Evolutionary conservation across 2,888 invertebrate genomes (phyloP), one percentile per base, ranked within the genome.

Genomic region (Diploptera punctata): DNA sequence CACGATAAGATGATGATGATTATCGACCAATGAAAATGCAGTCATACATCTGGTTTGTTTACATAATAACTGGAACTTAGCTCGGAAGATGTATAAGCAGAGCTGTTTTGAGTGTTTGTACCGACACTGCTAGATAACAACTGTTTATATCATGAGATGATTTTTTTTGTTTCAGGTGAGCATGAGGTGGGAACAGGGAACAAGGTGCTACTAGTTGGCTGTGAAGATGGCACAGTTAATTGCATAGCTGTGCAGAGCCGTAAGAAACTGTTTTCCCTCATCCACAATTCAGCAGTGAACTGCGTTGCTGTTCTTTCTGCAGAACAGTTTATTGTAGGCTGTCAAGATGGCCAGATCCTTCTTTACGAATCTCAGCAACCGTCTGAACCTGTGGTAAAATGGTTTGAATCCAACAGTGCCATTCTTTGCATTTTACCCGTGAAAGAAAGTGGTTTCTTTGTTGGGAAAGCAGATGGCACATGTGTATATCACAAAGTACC

Each of bases 381-480:
- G 21, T 9, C 26, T 2, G 54, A 44, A 19, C 52, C 49, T 43
- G 5, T 43, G 7, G 16, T 16, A 44, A 26, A 19, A n/a, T 73
- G 84, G 81, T 84, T 86, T 76, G 89, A 90, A 80, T 87, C 87
- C 0, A 85, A 88, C 26, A 88, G 85, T 76, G 86, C 88, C 2
- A 84, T 90, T 1, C 80, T 87, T 0, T 86, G 87, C 75, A 73
- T 90, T 74, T 79, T 83, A 43, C 79, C 83, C n/a, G 80, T 86
- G 49, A 79, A 82, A 7, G 84, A 85, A 75, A 82, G 85, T 67
- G 85, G 87, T 72, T 86, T 89, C 75, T 83, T 87, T 57, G 83
- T 85, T 19, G 87, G 89, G 7, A 85, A n/a, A 74, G 87, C 88
- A 82, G 90, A 91, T 79, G 91, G 91, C 0, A 86, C 87, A 0